Percentiles rank a stretch among this genome's conserved stretches.
phyloP scores from a whole-genome alignment of 1,140 invertebrate species.

The Drosophila orena region DNA sequence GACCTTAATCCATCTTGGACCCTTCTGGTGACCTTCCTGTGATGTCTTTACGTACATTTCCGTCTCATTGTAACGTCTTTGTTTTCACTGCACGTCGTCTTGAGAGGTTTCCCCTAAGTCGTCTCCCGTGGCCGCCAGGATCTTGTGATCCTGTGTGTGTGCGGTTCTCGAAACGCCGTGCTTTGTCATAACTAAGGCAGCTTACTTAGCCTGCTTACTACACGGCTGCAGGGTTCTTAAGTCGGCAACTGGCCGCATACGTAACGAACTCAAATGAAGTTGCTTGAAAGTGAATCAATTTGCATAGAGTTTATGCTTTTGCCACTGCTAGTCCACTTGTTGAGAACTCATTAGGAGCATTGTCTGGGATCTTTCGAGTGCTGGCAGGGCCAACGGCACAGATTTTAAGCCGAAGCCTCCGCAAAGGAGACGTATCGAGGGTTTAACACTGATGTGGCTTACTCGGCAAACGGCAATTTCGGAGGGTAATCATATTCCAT shows the following conservation, averaged over 20 bases:
- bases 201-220: conserved; percentile 42
- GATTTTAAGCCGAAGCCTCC: conserved; percentile 30
- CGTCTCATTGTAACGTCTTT: too few relatives aligned
- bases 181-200: conserved; percentile 55
- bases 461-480: conserved; percentile 29
- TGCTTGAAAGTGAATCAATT: conserved; percentile 69
- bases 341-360: conserved; percentile 69
- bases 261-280: conserved; percentile 79
- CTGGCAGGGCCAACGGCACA: conserved; percentile 17
- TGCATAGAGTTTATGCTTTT: conserved; percentile 69
- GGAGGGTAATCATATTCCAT: conserved; percentile 23
- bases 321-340: conserved; percentile 39
- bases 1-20: too few relatives aligned
- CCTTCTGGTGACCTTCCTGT: too few relatives aligned
- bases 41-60: too few relatives aligned
- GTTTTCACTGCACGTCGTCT: conserved; percentile 11
- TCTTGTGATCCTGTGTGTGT: conserved; percentile 23
- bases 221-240: conserved; percentile 19
- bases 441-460: conserved; percentile 15
- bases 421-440: conserved; percentile 20
- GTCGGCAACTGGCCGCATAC: conserved; percentile 62
- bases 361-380: conserved; percentile 32
- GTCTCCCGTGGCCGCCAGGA: conserved; percentile 41
- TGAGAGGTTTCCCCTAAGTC: conserved; percentile 12
- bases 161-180: conserved; percentile 25